phyloP scores from a whole-genome alignment of 2,113 vertebrate species.

The Columba livia region DNA sequence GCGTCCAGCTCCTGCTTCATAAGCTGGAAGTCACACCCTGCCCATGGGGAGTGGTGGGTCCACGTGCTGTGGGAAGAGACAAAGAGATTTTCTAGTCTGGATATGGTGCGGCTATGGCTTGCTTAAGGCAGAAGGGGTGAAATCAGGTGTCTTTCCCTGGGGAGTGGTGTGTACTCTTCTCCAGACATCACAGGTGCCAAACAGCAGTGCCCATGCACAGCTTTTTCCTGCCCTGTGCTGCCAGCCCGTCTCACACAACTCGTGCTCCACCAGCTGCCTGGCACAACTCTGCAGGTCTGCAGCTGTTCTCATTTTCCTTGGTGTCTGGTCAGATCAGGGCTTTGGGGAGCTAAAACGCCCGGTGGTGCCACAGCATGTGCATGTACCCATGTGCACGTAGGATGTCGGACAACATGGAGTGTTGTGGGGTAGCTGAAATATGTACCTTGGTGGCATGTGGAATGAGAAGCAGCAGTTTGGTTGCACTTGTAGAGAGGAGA shows the following conservation, averaged over 20 bases:
- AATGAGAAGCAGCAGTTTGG: not conserved
- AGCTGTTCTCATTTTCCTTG: no score
- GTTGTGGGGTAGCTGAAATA: not conserved
- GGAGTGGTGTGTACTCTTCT: not conserved
- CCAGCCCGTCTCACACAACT: not conserved
- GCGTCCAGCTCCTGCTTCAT: no score
- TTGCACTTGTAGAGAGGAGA: not conserved
- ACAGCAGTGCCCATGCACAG: not conserved
- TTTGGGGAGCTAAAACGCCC: not conserved
- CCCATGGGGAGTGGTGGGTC: fast-evolving
- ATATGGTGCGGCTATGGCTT: not conserved
- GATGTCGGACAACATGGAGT: no score
- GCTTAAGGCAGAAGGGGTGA: not conserved
- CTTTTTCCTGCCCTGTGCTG: not conserved
- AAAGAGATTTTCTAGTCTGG: not conserved
- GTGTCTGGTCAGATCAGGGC: not conserved
- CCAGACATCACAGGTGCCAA: not conserved
- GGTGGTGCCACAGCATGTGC: fast-evolving
- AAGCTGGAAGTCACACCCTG: not conserved
- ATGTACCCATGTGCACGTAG: no score
- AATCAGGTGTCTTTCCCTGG: not conserved
- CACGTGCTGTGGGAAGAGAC: fast-evolving
- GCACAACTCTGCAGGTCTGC: no score
- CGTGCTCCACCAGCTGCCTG: not conserved
- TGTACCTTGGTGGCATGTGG: fast-evolving